Evolutionary conservation across 2,113 vertebrate species (phyloP).

Genomic region (Poeciliopsis occidentalis): DNA sequence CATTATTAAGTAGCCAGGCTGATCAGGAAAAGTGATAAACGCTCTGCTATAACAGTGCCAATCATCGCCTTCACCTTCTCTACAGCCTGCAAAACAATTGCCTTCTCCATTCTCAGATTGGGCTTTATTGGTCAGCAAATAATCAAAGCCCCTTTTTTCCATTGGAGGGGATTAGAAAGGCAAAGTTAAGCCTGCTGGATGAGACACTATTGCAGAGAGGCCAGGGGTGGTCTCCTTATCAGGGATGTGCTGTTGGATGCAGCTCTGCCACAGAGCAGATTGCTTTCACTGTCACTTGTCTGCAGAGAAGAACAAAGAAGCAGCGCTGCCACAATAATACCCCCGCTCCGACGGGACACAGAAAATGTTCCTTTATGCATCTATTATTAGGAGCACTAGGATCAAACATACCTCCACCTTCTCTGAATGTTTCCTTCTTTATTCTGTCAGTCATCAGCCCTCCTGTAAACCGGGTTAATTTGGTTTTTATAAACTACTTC

Average conservation of each 20-base stretch:
- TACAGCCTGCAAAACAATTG: constrained; percentile 31
- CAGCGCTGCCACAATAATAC: constrained; percentile 87
- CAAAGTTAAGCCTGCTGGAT: constrained; percentile 93
- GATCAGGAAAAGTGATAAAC: constrained; percentile 55
- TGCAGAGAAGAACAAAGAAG: constrained; percentile 89
- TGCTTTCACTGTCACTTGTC: constrained; percentile 95
- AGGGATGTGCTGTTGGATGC: constrained; percentile 93
- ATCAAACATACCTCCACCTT: constrained; percentile 32
- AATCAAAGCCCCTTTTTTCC: constrained; percentile 86
- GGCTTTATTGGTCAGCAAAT: constrained; percentile 95
- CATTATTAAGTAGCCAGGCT: constrained; percentile 33
- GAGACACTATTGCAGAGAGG: constrained; percentile 91
- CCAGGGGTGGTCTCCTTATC: constrained; percentile 95
- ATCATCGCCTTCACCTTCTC: constrained; percentile 41
- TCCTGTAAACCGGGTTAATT: constrained; percentile 57
- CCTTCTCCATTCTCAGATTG: constrained; percentile 53
- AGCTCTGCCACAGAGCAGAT: constrained; percentile 93
- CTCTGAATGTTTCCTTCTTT: constrained; percentile 7
- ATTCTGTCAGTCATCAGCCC: constrained; percentile 35
- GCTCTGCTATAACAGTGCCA: constrained; percentile 40
- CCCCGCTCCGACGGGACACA: constrained; percentile 87
- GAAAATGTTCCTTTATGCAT: constrained; percentile 91
- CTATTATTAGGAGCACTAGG: constrained; percentile 67
- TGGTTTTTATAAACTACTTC: constrained; percentile 30
- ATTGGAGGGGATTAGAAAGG: constrained; percentile 87